Evolutionary conservation across 2,797 vertebrate species (phyloP).

Genomic region (Scomberomorus guttatus): DNA sequence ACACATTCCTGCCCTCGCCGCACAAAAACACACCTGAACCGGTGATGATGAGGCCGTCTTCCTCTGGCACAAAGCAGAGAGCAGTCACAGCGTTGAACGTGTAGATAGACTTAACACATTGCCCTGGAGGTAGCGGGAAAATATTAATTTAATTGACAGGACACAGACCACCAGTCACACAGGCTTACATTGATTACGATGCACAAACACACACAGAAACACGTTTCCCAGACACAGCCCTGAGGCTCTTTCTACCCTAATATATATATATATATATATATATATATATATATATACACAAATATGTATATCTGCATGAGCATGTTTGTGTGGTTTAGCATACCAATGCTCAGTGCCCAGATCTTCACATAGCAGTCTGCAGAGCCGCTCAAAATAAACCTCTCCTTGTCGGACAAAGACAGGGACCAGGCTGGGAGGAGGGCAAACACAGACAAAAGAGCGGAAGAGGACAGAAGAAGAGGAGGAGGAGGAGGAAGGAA

Average conservation of each 20-base stretch:
- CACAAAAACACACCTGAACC: conserved; percentile 82
- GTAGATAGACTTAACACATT: conserved; percentile 89
- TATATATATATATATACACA: conserved; percentile 18
- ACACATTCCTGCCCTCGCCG: conserved; percentile 4
- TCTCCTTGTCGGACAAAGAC: conserved; percentile 82
- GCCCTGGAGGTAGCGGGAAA: conserved; percentile 80
- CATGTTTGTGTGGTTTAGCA: conserved; percentile 41
- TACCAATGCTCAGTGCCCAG: conserved; percentile 87
- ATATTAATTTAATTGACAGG: conserved; percentile 63
- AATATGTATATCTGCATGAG: conserved; percentile 10
- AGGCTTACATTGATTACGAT: conserved; percentile 46
- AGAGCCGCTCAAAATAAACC: conserved; percentile 88
- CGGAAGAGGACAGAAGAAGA: background rate
- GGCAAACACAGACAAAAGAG: conserved; percentile 58
- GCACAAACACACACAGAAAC: conserved; percentile 17
- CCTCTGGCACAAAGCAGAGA: conserved; percentile 85
- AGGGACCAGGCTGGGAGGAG: conserved; percentile 76
- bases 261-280: conserved; percentile 19
- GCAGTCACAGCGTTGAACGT: conserved; percentile 87
- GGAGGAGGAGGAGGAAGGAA: background rate
- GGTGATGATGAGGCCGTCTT: conserved; percentile 83
- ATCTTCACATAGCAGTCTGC: conserved; percentile 87
- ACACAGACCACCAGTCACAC: conserved; percentile 41
- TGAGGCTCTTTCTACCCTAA: conserved; percentile 31
- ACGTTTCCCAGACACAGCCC: conserved; percentile 39